Conservation (phyloP, 1,140 invertebrate species). For the Mycetomoellerius zeteki region DNA sequence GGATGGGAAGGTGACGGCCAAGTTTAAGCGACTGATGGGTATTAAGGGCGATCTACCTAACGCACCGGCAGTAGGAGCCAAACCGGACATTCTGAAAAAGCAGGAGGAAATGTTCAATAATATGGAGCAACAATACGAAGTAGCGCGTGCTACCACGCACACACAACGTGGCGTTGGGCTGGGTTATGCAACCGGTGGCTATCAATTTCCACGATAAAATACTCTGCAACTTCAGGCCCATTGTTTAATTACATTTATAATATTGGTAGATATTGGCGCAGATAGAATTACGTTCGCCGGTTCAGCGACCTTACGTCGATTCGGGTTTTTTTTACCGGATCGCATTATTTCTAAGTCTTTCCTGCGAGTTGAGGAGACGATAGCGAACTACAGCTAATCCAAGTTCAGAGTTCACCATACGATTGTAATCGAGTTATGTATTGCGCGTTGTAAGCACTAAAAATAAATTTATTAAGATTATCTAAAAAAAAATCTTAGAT, state of each 20-base stretch:
- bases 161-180: slow-evolving; percentile 97
- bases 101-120: slow-evolving; percentile 96
- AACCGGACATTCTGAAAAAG: slow-evolving; percentile 91
- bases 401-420: slow-evolving; percentile 30
- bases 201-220: slow-evolving; percentile 85
- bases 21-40: slow-evolving; percentile 98
- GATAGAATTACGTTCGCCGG: slow-evolving; percentile 38
- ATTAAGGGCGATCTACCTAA: slow-evolving; percentile 90
- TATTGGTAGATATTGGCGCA: slow-evolving; percentile 28
- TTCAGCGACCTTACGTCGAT: slow-evolving; percentile 12
- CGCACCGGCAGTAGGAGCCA: slow-evolving; percentile 80
- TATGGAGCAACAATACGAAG: slow-evolving; percentile 98
- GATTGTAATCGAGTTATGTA: slow-evolving; percentile 43
- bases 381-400: not conserved
- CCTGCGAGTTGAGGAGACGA: not conserved
- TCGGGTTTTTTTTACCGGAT: slow-evolving; percentile 21
- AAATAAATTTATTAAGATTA: slow-evolving; percentile 66
- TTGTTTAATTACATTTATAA: slow-evolving; percentile 58
- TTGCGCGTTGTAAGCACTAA: slow-evolving; percentile 44
- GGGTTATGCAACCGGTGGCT: slow-evolving; percentile 90
- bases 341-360: slow-evolving; percentile 34
- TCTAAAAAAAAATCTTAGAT: slow-evolving; percentile 31
- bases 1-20: slow-evolving; percentile 96
- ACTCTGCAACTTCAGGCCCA: slow-evolving; percentile 15
- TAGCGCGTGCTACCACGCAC: slow-evolving; percentile 96